A percentile compares a stretch with the other conserved stretches of the same genome.
These are phyloP conservation scores for Todus mexicanus DNA, from an alignment of 2,797 vertebrate species.

Conservation along the genomic window DNA sequence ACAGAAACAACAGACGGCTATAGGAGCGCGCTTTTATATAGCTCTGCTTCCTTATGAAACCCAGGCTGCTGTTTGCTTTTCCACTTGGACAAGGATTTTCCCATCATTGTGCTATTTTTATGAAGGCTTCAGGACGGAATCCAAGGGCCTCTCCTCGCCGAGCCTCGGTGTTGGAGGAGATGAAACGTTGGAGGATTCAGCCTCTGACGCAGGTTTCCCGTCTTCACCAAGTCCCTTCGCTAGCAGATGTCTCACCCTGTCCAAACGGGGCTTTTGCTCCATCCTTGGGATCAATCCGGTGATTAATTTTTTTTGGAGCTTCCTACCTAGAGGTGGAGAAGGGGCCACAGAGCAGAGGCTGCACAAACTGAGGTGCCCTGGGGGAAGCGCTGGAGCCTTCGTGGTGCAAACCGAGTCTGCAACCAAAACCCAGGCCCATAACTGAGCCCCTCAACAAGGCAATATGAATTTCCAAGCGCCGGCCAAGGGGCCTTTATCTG, in stretches of 20 bases:
- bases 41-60: constrained; percentile 7
- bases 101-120: constrained; percentile 37
- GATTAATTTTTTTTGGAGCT: background rate
- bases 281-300: background rate
- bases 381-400: background rate
- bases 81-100: constrained; percentile 22
- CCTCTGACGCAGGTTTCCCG: background rate
- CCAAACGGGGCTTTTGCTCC: background rate
- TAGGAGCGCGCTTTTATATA: background rate
- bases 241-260: background rate
- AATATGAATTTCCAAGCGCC: rapidly evolving
- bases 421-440: rapidly evolving
- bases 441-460: rapidly evolving
- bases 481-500: background rate
- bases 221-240: background rate
- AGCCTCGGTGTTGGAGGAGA: background rate
- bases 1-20: constrained; percentile 26
- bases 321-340: background rate
- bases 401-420: rapidly evolving
- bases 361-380: rapidly evolving
- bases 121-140: background rate
- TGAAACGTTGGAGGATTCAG: background rate
- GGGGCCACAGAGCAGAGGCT: rapidly evolving
- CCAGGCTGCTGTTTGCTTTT: constrained; percentile 40
- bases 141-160: background rate